Base-by-base conservation (phyloP, 2,113 vertebrate genomes). In the Sorex araneus region DNA sequence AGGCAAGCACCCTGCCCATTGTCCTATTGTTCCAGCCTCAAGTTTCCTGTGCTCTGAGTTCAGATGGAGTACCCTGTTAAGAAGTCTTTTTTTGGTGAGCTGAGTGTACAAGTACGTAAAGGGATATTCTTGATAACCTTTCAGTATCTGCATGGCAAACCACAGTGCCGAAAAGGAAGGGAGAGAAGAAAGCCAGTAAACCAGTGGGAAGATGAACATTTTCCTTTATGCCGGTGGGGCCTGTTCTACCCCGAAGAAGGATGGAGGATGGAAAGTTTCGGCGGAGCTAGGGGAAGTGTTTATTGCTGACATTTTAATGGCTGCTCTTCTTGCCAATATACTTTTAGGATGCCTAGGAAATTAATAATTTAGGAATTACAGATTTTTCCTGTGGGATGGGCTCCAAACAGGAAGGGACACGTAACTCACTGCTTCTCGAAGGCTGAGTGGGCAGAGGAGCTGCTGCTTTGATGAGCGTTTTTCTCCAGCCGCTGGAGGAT, bases 331-430 rank as follows among this genome's bases (percentile, higher is more conserved):
- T 73, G 9, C 27, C 13, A 23, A 0, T 47, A 4, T 3, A 71
- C 63, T 25, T 79, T 74, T 75, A 69, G 66, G 76, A 63, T 54
- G 36, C 54, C n/a, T 45, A 23, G 54, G n/a, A 32, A 54, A 36
- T 89, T 74, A 92, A 57, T 75, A 66, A 87, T 84, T 74, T 76
- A 81, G 70, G 32, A 64, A 70, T 40, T 18, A 54, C 67, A 79
- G 43, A 8, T 40, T 71, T n/a, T 93, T 95, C 84, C 74, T 75
- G 50, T 91, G 67, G 63, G 80, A 32, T 13, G 90, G 67, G 69
- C 69, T 45, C 77, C 66, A 93, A 88, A 54, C 6, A 50, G 66
- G 54, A 84, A 73, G 28, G 73, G n/a, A 19, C 28, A 34, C 11
- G 13, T 40, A n/a, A 28, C 8, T 73, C 43, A 18, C 19, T 47